phyloP scores from a whole-genome alignment of 1,140 invertebrate species.

The Heliconius congener region DNA sequence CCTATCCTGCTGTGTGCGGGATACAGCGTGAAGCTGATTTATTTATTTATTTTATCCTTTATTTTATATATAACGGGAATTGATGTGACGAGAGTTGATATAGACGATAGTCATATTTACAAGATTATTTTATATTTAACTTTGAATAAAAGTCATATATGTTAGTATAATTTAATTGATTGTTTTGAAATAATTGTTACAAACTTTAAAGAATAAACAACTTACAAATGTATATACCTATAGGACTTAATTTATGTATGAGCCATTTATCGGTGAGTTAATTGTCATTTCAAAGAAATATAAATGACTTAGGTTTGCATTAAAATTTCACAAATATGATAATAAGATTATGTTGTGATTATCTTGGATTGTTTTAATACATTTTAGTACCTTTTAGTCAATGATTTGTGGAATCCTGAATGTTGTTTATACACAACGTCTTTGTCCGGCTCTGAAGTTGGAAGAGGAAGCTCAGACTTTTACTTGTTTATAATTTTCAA shows the following conservation, averaged over 20 bases:
- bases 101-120: background rate
- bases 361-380: constrained; percentile 35
- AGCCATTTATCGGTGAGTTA: background rate
- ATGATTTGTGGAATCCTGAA: constrained; percentile 27
- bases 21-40: too few species aligned
- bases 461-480: constrained; percentile 35
- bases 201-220: background rate
- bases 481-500: background rate
- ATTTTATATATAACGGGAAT: background rate
- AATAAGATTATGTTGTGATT: constrained; percentile 27
- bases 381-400: constrained; percentile 23
- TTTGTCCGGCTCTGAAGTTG: constrained; percentile 49
- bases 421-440: constrained; percentile 41
- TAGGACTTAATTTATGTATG: background rate
- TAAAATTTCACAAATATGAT: background rate
- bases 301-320: background rate
- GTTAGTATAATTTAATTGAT: background rate
- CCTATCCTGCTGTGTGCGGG: too few species aligned
- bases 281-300: background rate
- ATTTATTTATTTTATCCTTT: too few species aligned
- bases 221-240: background rate
- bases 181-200: background rate
- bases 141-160: too few species aligned
- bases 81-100: background rate
- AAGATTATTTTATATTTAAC: too few species aligned